Conservation (phyloP, 1,140 invertebrate species). For the Asobara japonica region DNA sequence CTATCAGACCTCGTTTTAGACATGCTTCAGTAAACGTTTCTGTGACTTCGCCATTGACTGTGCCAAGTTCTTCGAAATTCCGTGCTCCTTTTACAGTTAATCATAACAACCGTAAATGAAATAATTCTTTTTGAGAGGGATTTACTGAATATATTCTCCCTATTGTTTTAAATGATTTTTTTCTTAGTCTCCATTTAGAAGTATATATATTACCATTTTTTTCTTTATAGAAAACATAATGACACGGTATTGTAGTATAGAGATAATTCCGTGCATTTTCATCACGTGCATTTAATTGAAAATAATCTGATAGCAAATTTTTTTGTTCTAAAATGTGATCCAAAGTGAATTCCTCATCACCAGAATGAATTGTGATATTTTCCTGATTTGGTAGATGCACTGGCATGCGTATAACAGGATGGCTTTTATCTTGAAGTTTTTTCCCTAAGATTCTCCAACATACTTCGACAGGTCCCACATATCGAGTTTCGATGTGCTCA, state of each 20-base stretch:
- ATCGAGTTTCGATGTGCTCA: slow-evolving; percentile 29
- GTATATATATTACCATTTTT: background rate
- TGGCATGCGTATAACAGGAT: slow-evolving; percentile 22
- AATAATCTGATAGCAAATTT: slow-evolving; percentile 23
- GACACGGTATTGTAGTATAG: background rate
- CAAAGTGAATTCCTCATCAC: slow-evolving; percentile 19
- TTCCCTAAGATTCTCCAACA: slow-evolving; percentile 24
- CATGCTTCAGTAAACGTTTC: slow-evolving; percentile 27
- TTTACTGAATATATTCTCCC: background rate
- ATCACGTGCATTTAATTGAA: background rate
- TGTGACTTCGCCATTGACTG: background rate
- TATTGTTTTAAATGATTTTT: background rate
- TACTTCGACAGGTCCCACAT: slow-evolving; percentile 32
- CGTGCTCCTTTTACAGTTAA: slow-evolving; percentile 15
- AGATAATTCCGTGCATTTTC: background rate
- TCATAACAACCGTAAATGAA: slow-evolving; percentile 24
- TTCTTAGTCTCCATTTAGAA: background rate
- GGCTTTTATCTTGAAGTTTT: slow-evolving; percentile 30
- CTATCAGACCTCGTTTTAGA: slow-evolving; percentile 23
- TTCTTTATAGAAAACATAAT: background rate
- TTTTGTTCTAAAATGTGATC: slow-evolving; percentile 18
- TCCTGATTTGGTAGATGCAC: slow-evolving; percentile 28
- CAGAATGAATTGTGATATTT: slow-evolving; percentile 3
- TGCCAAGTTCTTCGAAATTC: slow-evolving; percentile 21
- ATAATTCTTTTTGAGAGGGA: slow-evolving; percentile 18